Percentiles rank a stretch among this genome's conserved stretches.
Conservation (phyloP, 2,888 invertebrate species). For the Magallana nippona region DNA sequence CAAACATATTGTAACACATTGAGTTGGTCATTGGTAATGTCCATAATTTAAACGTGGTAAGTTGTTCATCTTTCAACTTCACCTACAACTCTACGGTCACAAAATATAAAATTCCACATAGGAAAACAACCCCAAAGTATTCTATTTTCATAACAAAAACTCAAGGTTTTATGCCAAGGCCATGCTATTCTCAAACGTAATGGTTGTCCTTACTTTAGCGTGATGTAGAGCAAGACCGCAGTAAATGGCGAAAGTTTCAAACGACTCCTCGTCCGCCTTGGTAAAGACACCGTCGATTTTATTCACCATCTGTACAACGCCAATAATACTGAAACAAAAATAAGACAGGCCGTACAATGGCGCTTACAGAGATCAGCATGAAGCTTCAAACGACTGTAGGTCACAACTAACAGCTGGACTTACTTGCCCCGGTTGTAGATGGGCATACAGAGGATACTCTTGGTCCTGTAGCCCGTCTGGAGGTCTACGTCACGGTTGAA, state of each 20-base stretch:
- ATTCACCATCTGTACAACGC: slow-evolving; percentile 94
- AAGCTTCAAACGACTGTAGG: neutral
- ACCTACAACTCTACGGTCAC: no score
- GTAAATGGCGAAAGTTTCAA: slow-evolving; percentile 91
- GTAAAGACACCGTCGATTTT: slow-evolving; percentile 82
- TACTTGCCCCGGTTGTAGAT: slow-evolving; percentile 88
- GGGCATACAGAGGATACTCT: slow-evolving; percentile 92
- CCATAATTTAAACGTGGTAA: no score
- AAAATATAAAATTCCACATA: no score
- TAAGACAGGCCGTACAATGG: no score
- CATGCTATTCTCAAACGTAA: neutral
- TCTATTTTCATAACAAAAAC: no score
- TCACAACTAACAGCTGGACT: slow-evolving; percentile 45
- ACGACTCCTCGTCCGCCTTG: slow-evolving; percentile 88
- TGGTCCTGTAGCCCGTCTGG: slow-evolving; percentile 84
- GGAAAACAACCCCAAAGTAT: no score
- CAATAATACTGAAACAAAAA: slow-evolving; percentile 84
- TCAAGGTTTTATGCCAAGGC: neutral
- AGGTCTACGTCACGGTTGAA: slow-evolving; percentile 85
- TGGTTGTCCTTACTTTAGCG: slow-evolving; percentile 83
- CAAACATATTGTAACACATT: neutral
- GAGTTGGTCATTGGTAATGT: no score
- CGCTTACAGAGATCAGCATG: neutral
- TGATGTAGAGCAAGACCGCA: slow-evolving; percentile 92
- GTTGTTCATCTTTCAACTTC: no score